Evolutionary conservation across 1,140 invertebrate species (phyloP), one percentile per base, ranked within the genome.

Genomic region (Sycobia sp.): DNA sequence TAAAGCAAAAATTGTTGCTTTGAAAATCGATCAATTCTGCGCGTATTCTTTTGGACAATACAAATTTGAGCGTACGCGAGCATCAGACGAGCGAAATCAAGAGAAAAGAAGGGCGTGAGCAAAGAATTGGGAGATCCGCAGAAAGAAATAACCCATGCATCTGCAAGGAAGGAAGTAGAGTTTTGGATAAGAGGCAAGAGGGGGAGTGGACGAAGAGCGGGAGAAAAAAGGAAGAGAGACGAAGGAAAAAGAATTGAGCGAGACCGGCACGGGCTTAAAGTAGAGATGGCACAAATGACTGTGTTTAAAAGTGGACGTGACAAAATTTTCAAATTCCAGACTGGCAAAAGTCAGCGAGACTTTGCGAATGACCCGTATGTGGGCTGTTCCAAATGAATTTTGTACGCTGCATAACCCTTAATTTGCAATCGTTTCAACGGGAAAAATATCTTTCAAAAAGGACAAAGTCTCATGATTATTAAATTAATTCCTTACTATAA

Each of bases 261-360:
- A 72, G 66, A 69, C 75, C 70, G 73, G 36, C 55, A 72, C 69
- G 67, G 73, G 63, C 69, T 62, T 69, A 58, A 61, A 60, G 70
- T 66, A 69, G 70, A 77, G 73, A 76, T 76, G 73, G 66, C 66
- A 73, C 78, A 81, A 81, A 81, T 80, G 73, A 81, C 79, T 80
- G 79, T 81, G 77, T 81, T 81, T 81, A 81, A 81, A 77, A 73
- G 75, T 76, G 79, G 80, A 81, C 79, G 79, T 81, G 79, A 81
- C 78, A 81, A 81, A 81, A 81, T 81, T 81, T 77, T 76, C 79
- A 80, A 81, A 81, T 79, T 72, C 67, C 68, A 16, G 23, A 1
- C 44, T 20, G 43, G n/a, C 22, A 27, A n/a, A 57, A 23, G 20
- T 51, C 51, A 39, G 67, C 67, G 65, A 60, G 60, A 61, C 54